phyloP scores from a whole-genome alignment of 2,797 vertebrate species.

The Cottoperca gobio region DNA sequence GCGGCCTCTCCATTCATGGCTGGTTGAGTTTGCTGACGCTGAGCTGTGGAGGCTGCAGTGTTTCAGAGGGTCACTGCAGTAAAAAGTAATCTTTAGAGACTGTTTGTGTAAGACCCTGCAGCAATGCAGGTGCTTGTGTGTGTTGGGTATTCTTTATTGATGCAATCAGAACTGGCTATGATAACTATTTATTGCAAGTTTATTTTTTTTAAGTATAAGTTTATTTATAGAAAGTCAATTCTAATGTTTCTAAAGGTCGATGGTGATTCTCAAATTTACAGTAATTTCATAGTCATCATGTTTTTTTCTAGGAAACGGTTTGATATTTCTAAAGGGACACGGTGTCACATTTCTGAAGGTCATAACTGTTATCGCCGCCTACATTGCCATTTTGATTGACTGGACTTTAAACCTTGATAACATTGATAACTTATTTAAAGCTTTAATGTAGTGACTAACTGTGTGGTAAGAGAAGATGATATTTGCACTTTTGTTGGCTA shows the following conservation, averaged over 20 bases:
- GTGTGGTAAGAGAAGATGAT: background rate
- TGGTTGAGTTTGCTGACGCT: slow-evolving; percentile 69
- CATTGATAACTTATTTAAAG: background rate
- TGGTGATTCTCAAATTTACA: background rate
- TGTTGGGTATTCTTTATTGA: slow-evolving; percentile 10
- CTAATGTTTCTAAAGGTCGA: slow-evolving; percentile 35
- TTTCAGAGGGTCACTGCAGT: slow-evolving; percentile 80
- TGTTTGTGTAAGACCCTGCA: slow-evolving; percentile 65
- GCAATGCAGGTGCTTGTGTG: slow-evolving; percentile 63
- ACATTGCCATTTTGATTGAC: background rate
- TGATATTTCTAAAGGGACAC: background rate
- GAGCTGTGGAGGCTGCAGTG: slow-evolving; percentile 70
- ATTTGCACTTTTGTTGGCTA: background rate
- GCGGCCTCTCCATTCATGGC: slow-evolving; percentile 59
- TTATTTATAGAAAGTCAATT: slow-evolving; percentile 5
- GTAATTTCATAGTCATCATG: background rate
- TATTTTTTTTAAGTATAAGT: too few species aligned
- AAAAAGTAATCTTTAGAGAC: slow-evolving; percentile 60
- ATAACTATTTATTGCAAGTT: background rate
- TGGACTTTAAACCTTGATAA: background rate
- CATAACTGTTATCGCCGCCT: background rate
- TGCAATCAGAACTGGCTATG: background rate
- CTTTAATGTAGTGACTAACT: background rate
- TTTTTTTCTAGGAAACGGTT: slow-evolving; percentile 5
- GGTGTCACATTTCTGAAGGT: slow-evolving; percentile 48